Conservation (phyloP, 2,888 invertebrate genomes). For the Cistogaster globosa region DNA sequence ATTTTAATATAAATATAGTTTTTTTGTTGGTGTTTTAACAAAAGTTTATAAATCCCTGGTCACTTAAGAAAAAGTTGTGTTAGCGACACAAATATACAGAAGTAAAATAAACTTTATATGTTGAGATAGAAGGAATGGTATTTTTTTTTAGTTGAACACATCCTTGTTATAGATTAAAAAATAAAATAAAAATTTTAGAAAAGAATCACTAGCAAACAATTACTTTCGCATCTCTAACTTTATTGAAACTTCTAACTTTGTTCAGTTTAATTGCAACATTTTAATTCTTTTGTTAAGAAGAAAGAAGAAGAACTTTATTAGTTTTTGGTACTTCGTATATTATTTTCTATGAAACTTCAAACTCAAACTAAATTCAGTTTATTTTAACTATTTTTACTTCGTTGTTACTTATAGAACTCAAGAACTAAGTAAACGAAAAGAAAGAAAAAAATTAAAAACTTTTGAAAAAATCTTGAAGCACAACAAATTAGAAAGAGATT, state of each 20-base stretch:
- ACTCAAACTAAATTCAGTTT: background rate
- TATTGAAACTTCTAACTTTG: slow-evolving; percentile 15
- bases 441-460: too few species aligned
- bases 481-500: slow-evolving; percentile 5
- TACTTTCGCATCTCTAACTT: slow-evolving; percentile 11
- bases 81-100: background rate
- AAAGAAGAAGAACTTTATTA: slow-evolving; percentile 5
- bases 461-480: slow-evolving; percentile 5
- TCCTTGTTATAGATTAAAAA: too few species aligned
- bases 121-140: background rate
- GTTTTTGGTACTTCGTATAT: background rate
- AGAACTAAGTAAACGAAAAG: too few species aligned
- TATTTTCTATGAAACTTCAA: slow-evolving; percentile 1
- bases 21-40: background rate
- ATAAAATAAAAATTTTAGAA: too few species aligned
- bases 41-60: slow-evolving; percentile 34
- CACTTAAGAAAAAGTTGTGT: slow-evolving; percentile 20
- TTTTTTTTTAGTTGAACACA: too few species aligned
- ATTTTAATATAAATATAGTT: background rate
- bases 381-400: too few species aligned
- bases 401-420: too few species aligned
- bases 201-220: slow-evolving; percentile 9
- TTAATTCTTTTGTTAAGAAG: slow-evolving; percentile 27
- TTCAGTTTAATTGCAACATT: slow-evolving; percentile 37
- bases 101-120: background rate